Evolutionary conservation across 1,140 invertebrate genomes (phyloP), one percentile per base, ranked within the genome.

Genomic region (Ladona fulva): DNA sequence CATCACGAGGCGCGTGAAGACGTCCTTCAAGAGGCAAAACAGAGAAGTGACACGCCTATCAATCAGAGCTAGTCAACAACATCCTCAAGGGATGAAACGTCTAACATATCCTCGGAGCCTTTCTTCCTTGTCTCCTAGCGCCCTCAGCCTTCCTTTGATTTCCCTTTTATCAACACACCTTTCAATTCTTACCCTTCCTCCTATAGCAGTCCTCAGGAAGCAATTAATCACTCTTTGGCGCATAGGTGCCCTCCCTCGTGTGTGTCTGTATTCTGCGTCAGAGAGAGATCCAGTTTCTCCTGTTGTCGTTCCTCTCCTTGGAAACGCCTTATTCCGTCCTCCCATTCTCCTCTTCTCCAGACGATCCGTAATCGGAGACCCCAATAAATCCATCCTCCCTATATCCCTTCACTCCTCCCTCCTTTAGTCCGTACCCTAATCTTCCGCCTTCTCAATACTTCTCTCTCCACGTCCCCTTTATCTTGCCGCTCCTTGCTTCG

Each of bases 331-430:
- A 66, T 22, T 19, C 52, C 52, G 12, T 22, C 52, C 52, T 52
- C 19, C 44, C 10, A 52, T 11, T 19, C 44, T 52, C 44, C 44
- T 52, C 52, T 19, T 8, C 52, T 66, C 12, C n/a, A 22, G 52
- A 66, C 52, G 52, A 66, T 66, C 52, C 14, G 52, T 66, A 66
- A 66, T 66, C 52, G 52, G 52, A 66, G 52, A 66, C 52, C 52
- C 52, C 52, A 66, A 66, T 66, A 66, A 66, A 66, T 66, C 52
- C 52, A 66, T 66, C 52, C 52, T 19, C 44, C 44, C 10, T 6
- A 66, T 12, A 66, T 66, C 52, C 52, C 44, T 52, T 19, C 44
- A 52, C 44, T 52, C 10, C 44, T 52, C 44, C 44, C 19, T 19
- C 44, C 19, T 11, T 19, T 19, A 52, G 44, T 19, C 12, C 52